A percentile compares a stretch with the other conserved stretches of the same genome.
Conservation (phyloP, 2,113 vertebrate genomes). For the Isurus oxyrinchus region DNA sequence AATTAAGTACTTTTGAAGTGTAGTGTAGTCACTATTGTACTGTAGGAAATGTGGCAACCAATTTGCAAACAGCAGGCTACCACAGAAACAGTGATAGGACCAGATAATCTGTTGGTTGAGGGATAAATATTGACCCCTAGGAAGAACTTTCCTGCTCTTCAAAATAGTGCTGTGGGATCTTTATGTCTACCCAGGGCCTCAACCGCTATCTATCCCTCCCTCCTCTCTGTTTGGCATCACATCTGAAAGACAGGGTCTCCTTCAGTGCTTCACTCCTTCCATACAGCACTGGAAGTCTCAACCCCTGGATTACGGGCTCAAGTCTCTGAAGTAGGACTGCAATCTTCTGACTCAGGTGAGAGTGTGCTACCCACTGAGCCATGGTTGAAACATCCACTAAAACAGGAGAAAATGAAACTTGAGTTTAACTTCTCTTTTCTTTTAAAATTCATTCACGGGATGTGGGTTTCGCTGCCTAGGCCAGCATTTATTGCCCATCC, state of each 20-base stretch:
- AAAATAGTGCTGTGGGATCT: background rate
- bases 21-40: background rate
- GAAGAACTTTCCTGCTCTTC: background rate
- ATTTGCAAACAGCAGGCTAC: too few species aligned
- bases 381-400: too few species aligned
- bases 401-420: too few species aligned
- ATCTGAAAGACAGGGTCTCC: background rate
- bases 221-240: background rate
- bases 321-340: background rate
- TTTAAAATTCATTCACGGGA: too few species aligned
- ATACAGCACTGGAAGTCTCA: background rate
- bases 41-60: background rate
- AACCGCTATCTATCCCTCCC: too few species aligned
- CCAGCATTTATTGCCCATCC: too few species aligned
- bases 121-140: background rate
- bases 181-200: background rate
- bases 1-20: too few species aligned
- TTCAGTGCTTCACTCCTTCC: too few species aligned
- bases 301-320: background rate
- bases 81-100: too few species aligned
- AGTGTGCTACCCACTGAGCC: too few species aligned
- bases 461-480: too few species aligned
- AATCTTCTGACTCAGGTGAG: background rate
- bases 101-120: background rate
- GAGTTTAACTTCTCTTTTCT: too few species aligned